A percentile compares a stretch with the other conserved stretches of the same genome.
phyloP scores from a whole-genome alignment of 1,140 invertebrate species.

The Lepidurus couesii region DNA sequence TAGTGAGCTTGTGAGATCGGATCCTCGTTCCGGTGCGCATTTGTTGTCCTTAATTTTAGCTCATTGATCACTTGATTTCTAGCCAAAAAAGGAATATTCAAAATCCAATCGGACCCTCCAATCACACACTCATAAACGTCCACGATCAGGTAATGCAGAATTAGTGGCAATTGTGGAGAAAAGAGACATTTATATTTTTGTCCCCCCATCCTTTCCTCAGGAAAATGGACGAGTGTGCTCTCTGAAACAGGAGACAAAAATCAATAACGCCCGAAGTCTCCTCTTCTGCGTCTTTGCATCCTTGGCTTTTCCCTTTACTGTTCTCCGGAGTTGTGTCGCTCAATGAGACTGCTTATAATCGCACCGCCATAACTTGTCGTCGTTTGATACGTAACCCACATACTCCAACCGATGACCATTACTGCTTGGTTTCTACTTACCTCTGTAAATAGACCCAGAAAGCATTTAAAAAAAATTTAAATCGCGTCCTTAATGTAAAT shows the following conservation, averaged over 20 bases:
- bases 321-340: neutral
- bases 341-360: neutral
- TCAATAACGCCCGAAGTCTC: neutral
- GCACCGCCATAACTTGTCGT: neutral
- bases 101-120: too few species aligned
- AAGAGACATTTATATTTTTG: too few species aligned
- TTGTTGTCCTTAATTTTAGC: too few species aligned
- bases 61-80: too few species aligned
- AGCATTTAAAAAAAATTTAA: neutral
- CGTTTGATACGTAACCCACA: neutral
- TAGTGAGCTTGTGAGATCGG: too few species aligned
- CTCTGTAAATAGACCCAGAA: neutral
- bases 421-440: neutral
- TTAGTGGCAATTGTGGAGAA: too few species aligned
- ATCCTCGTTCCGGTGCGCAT: too few species aligned
- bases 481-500: neutral
- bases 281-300: neutral
- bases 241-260: neutral
- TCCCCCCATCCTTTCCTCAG: neutral
- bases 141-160: too few species aligned
- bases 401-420: neutral
- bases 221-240: neutral
- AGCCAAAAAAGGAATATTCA: too few species aligned
- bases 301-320: neutral
- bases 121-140: too few species aligned